Evolutionary conservation across 2,888 invertebrate genomes (phyloP), one percentile per base, ranked within the genome.

Genomic region (Lepidonotus clava): DNA sequence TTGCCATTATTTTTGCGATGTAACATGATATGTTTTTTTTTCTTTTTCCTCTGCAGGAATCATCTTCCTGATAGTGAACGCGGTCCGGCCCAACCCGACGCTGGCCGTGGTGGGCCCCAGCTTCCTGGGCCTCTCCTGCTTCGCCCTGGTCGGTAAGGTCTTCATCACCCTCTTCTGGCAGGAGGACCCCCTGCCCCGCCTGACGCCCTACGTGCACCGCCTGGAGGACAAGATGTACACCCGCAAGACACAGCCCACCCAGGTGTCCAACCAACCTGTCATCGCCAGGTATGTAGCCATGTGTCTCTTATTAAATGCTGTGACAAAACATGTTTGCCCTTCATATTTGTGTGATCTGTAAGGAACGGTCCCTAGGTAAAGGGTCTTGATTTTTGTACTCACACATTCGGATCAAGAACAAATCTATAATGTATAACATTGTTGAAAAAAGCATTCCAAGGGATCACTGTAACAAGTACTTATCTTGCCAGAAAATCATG

Each of bases 121-220:
- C 32, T 85, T 85, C 51, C 66, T 85, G 4, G 85, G 85, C 1
- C 24, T 85, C 0, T 76, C 85, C 24, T 5, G 71, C 18, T 85
- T 85, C 28, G 85, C 85, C 2, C 53, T 85, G 0, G 40, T 85
- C 40, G 85, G 85, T 4, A 85, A 85, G 53, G 46, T 71, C 8
- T 85, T 76, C 36, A 28, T 85, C 76, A 85, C 85, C 14, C 38
- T 85, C 4, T 85, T 85, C 76, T 76, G 41, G 76, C 40, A 67
- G 32, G 46, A 41, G 38, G 85, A 85, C 6, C 41, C 85, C 0
- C 76, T 56, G 14, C 85, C 85, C 14, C 34, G 66, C 11, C 76
- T 85, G 1, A 84, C 66, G 28, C 84, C 84, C 24, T 76, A 76
- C 18, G 76, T 76, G 1, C n/a, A 76, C 21, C 14, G 36, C 11